A percentile compares a stretch with the other conserved stretches of the same genome.
Conservation (phyloP, 2,888 invertebrate genomes). For the Oscheius sp. region DNA sequence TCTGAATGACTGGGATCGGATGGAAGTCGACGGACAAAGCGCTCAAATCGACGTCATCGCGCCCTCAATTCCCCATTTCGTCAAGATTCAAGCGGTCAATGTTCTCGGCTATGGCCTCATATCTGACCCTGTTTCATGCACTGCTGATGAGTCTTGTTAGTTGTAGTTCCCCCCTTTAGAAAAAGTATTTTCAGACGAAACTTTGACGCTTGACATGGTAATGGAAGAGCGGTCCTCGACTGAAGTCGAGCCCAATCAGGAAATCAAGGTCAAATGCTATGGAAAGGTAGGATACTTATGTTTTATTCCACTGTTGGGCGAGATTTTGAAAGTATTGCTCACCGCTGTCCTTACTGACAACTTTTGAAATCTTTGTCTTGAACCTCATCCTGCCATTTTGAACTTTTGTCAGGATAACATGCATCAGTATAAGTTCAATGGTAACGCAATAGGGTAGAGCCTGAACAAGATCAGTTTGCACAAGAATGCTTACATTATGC, state of each 20-base stretch:
- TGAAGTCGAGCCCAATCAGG: conserved; percentile 50
- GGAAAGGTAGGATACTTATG: conserved; percentile 36
- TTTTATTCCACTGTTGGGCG: neutral
- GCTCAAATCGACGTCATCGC: conserved; percentile 26
- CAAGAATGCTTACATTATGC: neutral
- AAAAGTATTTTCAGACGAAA: conserved; percentile 44
- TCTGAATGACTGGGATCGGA: conserved; percentile 49
- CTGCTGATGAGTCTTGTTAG: conserved; percentile 48
- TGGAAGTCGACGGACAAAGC: conserved; percentile 38
- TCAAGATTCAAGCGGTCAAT: conserved; percentile 50
- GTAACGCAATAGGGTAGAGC: conserved; percentile 1
- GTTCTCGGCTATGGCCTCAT: conserved; percentile 53
- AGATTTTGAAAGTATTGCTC: conserved; percentile 6
- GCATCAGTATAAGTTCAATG: neutral
- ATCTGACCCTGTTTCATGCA: conserved; percentile 42
- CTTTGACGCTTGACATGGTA: conserved; percentile 24
- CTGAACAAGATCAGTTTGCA: neutral
- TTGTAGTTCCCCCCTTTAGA: neutral
- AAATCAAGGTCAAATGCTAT: conserved; percentile 44
- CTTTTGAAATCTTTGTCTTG: conserved; percentile 8
- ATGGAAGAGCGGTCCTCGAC: conserved; percentile 1
- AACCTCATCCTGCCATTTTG: neutral
- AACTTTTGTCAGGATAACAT: neutral
- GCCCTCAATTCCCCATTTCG: conserved; percentile 38
- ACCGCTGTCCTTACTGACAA: neutral